phyloP scores from a whole-genome alignment of 2,888 invertebrate genomes.

The Oasisia sp. region DNA sequence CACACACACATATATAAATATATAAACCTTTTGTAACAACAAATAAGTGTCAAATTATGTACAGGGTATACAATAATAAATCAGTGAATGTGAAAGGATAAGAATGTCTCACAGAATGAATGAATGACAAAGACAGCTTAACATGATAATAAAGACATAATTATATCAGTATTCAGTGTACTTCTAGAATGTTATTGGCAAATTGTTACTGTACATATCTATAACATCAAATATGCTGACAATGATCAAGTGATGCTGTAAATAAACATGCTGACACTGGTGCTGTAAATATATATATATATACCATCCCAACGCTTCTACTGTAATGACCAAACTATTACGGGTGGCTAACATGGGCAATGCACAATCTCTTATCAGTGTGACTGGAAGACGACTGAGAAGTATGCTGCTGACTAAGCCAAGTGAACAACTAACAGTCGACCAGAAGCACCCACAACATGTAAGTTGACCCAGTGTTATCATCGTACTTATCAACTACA shows the following conservation, averaged over 20 bases:
- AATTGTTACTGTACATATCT: neutral
- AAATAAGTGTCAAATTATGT: no score
- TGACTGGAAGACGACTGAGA: neutral
- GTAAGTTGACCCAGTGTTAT: neutral
- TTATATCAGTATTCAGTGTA: neutral
- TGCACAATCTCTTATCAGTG: neutral
- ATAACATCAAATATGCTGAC: neutral
- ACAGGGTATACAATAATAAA: no score
- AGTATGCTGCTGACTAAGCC: neutral
- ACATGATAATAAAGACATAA: neutral
- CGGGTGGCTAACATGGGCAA: neutral
- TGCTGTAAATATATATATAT: neutral
- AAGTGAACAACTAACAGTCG: neutral
- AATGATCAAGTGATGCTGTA: neutral
- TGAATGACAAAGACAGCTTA: neutral
- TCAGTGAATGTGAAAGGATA: neutral
- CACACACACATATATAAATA: no score
- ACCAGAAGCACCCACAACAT: neutral
- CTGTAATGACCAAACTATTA: neutral
- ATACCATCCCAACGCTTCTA: neutral
- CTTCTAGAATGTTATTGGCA: neutral
- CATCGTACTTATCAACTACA: neutral
- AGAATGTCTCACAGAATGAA: neutral
- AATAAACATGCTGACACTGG: no score
- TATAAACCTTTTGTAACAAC: no score